Evolutionary conservation across 2,888 invertebrate genomes (phyloP), one percentile per base, ranked within the genome.

Genomic region (Thysanoteuthis rhombus): DNA sequence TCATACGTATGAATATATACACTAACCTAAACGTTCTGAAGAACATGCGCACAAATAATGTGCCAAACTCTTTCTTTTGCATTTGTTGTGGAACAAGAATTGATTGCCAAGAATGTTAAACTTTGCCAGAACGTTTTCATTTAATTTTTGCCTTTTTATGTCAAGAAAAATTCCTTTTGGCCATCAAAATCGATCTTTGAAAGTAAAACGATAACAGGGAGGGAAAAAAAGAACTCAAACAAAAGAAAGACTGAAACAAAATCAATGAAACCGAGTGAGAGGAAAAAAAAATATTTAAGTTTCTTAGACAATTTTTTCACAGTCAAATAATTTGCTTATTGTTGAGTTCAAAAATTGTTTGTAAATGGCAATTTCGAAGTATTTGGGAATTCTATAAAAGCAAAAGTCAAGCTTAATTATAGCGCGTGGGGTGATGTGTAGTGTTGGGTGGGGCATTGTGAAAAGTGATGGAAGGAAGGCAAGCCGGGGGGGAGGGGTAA

Each of bases 301-400:
- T 75, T n/a, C 75, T n/a, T 75, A 75, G 75, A n/a, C 75, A 75
- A n/a, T n/a, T 75, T 75, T 75, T 75, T 75, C n/a, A 52, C 52
- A 75, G 75, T 75, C 75, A 75, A 75, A 75, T 75, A n/a, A 75
- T 75, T 75, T 75, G 75, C 75, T 75, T 75, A 75, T 75, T 75
- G 75, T 75, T 36, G 75, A 75, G 75, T 75, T 75, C 75, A 75
- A 75, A 75, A 75, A 75, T 75, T 75, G 75, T 75, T 75, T 75
- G 75, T 19, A 75, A 75, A 75, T 75, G 75, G 75, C 75, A 75
- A 75, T n/a, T 75, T 75, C 19, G 36, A 4, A n/a, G n/a, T 75
- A 75, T 75, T 75, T 75, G n/a, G 16, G 36, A 75, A 75, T 75
- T 75, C n/a, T 75, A 75, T 75, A n/a, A 75, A 75, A 75, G 75